Evolutionary conservation across 2,888 invertebrate genomes (phyloP).

Genomic region (Pseudeuparius sepicola): DNA sequence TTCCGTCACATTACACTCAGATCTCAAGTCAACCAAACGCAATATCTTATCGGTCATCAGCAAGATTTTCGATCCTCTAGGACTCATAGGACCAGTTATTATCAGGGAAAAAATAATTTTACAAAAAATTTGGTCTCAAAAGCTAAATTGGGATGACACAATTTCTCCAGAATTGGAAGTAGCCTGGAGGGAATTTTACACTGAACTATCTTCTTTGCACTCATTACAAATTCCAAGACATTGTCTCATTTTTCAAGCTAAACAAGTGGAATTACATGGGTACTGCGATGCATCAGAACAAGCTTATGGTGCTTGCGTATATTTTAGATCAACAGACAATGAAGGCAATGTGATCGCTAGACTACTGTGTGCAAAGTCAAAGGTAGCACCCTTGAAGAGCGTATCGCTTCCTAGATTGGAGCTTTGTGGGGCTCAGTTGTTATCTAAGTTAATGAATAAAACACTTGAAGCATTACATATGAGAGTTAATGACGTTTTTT

Average conservation of each 20-base stretch:
- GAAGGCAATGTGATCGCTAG: slow-evolving; percentile 8
- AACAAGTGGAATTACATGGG: slow-evolving; percentile 19
- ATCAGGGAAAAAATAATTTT: slow-evolving; percentile 21
- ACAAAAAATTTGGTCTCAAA: slow-evolving; percentile 16
- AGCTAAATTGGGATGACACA: slow-evolving; percentile 22
- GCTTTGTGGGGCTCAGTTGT: slow-evolving; percentile 18
- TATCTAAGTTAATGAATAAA: slow-evolving; percentile 18
- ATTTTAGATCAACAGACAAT: slow-evolving; percentile 13
- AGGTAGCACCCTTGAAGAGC: slow-evolving; percentile 20
- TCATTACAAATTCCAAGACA: slow-evolving; percentile 12
- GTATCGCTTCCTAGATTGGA: slow-evolving; percentile 19
- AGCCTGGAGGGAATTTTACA: slow-evolving; percentile 10
- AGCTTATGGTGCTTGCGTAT: slow-evolving; percentile 19
- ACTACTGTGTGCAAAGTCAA: slow-evolving; percentile 20
- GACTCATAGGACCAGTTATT: slow-evolving; percentile 21
- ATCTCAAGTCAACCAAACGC: too few relatives aligned
- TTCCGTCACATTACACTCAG: too few relatives aligned
- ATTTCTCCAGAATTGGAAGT: slow-evolving; percentile 6
- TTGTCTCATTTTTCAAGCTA: background rate
- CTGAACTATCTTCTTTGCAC: slow-evolving; percentile 4
- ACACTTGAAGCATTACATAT: slow-evolving; percentile 10
- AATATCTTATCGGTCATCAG: too few relatives aligned
- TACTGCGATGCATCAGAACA: slow-evolving; percentile 18
- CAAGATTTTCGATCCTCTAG: slow-evolving; percentile 25
- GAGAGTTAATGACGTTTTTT: slow-evolving; percentile 16